Percentiles rank a stretch among this genome's conserved stretches.
Conservation (phyloP, 2,797 vertebrate species). For the Choloepus didactylus region DNA sequence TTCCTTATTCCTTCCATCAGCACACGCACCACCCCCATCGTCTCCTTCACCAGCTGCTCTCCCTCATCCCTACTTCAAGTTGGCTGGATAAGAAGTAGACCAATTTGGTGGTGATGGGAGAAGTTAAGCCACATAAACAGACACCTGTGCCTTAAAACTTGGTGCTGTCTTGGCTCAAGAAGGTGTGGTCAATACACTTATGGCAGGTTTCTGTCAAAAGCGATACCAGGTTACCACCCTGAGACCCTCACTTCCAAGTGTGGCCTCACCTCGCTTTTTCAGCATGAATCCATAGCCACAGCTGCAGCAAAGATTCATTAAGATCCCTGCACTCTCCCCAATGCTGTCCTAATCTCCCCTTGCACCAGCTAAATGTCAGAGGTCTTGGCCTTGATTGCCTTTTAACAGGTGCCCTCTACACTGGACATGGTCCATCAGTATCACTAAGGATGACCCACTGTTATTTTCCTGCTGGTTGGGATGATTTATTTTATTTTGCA, state of each 20-base stretch:
- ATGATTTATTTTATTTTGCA: constrained; percentile 52
- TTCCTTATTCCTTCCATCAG: background rate
- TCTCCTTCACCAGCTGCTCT: background rate
- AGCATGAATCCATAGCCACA: background rate
- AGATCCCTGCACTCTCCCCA: background rate
- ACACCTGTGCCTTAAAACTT: background rate
- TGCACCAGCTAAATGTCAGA: background rate
- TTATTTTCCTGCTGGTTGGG: background rate
- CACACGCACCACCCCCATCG: background rate
- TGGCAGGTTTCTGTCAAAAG: background rate
- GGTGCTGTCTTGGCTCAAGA: background rate
- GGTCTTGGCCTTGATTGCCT: background rate
- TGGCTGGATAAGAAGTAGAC: background rate
- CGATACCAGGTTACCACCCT: background rate
- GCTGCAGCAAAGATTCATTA: background rate
- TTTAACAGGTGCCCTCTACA: background rate
- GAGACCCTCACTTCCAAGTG: background rate
- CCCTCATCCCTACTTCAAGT: background rate
- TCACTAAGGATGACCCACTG: background rate
- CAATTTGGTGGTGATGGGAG: background rate
- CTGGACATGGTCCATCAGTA: background rate
- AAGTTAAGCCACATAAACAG: background rate
- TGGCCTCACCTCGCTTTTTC: background rate
- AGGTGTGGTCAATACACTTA: background rate
- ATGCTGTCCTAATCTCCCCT: too few relatives aligned